phyloP scores from a whole-genome alignment of 2,797 vertebrate genomes.

The Enteromius anoplus region DNA sequence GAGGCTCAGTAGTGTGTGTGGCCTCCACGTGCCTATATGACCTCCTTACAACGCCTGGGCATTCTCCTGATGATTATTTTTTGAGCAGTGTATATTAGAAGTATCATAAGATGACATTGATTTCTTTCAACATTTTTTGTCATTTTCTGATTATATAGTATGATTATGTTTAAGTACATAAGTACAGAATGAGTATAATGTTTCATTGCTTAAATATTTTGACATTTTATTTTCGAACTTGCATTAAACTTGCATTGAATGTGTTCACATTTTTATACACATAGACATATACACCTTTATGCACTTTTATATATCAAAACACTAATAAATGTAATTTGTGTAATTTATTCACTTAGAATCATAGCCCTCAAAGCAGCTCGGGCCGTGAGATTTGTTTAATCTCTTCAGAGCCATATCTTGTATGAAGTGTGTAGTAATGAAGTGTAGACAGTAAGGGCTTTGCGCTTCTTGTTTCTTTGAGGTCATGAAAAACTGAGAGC shows the following conservation, averaged over 20 bases:
- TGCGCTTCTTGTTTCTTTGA: not conserved
- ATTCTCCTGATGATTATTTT: too few relatives aligned
- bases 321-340: not conserved
- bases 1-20: too few relatives aligned
- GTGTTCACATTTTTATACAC: not conserved
- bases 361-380: not conserved
- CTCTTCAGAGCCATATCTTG: not conserved
- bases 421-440: conserved; percentile 17
- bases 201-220: not conserved
- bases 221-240: not conserved
- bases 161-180: too few relatives aligned
- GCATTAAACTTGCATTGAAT: not conserved
- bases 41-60: too few relatives aligned
- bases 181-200: not conserved
- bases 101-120: too few relatives aligned
- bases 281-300: too few relatives aligned
- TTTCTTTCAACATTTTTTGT: too few relatives aligned
- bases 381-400: not conserved
- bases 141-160: too few relatives aligned
- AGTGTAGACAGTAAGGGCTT: not conserved
- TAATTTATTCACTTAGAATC: not conserved
- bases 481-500: not conserved
- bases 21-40: too few relatives aligned
- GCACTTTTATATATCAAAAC: not conserved
- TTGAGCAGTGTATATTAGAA: not conserved